A percentile compares a stretch with the other conserved stretches of the same genome.
phyloP scores from a whole-genome alignment of 2,888 invertebrate genomes.

The Trissolcus brochymenae region DNA sequence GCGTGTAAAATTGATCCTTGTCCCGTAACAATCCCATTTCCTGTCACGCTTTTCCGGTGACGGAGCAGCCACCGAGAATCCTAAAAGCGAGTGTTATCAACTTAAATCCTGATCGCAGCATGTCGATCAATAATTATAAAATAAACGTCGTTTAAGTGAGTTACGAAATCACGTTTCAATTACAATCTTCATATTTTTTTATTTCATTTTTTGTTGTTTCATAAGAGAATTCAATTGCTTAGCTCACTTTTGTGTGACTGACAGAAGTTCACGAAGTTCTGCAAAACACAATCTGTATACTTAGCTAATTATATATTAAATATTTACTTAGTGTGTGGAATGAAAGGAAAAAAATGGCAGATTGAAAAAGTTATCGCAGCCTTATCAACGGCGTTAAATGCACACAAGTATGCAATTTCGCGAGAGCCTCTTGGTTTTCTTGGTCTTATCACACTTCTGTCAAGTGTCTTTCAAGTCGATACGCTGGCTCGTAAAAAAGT shows the following conservation, averaged over 20 bases:
- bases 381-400: constrained; percentile 45
- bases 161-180: too few relatives aligned
- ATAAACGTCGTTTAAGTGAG: too few relatives aligned
- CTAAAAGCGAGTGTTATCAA: constrained; percentile 48
- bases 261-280: too few relatives aligned
- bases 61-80: constrained; percentile 42
- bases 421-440: constrained; percentile 18
- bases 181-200: too few relatives aligned
- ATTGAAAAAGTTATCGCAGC: constrained; percentile 43
- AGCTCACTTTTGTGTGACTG: too few relatives aligned
- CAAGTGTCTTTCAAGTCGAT: constrained; percentile 29
- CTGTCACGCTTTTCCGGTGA: constrained; percentile 54
- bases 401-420: constrained; percentile 27
- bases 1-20: constrained; percentile 54
- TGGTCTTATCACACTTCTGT: constrained; percentile 25
- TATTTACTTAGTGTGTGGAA: too few relatives aligned
- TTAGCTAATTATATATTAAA: too few relatives aligned
- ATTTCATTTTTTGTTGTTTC: too few relatives aligned
- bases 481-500: constrained; percentile 17
- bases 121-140: too few relatives aligned
- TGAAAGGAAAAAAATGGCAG: constrained; percentile 10
- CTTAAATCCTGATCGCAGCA: too few relatives aligned
- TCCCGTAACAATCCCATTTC: constrained; percentile 52
- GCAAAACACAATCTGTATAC: too few relatives aligned
- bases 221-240: too few relatives aligned